Evolutionary conservation across 2,113 vertebrate genomes (phyloP), one percentile per base, ranked within the genome.

Genomic region (Peromyscus leucopus): DNA sequence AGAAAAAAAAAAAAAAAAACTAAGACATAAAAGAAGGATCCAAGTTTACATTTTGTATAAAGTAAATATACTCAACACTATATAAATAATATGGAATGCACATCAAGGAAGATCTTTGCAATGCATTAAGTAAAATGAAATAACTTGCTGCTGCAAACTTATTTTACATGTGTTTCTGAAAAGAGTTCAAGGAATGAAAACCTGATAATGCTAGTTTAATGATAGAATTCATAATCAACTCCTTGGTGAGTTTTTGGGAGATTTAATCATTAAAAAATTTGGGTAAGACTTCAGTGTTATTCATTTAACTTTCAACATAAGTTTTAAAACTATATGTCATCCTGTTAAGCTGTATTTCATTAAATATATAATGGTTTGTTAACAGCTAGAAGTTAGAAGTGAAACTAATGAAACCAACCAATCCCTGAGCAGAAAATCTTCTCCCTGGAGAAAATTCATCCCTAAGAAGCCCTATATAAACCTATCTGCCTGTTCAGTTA

Each of bases 1-100:
- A 95, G 80, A 94, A 95, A 94, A 95, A 92, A 89, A 90, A 94
- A 95, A 94, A 95, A 92, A 89, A 90, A 90, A 79, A 84, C 57
- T 63, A 63, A 55, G 82, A 69, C 79, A 71, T 97, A 91, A 97
- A 97, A 90, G 48, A 55, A 83, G 57, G 33, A 94, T 78, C 95
- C 84, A 94, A 76, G 59, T 51, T 78, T 75, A 46, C 78, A 95
- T 71, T 89, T 97, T 89, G 13, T 79, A 95, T 55, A 87, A 96
- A 93, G 24, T 89, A 93, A 95, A 82, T 94, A 88, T 75, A 93
- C 78, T 72, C 69, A 96, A 93, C 71, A 57, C 36, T 79, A 10
- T 84, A 39, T 28, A 67, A 8, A 63, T 90, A 69, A 78, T 16
- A 89, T n/a, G 10, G 16, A 51, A 84, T 74, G 16, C 19, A 65